phyloP scores from a whole-genome alignment of 2,797 vertebrate species.

The Xiphorhynchus erythropygius region DNA sequence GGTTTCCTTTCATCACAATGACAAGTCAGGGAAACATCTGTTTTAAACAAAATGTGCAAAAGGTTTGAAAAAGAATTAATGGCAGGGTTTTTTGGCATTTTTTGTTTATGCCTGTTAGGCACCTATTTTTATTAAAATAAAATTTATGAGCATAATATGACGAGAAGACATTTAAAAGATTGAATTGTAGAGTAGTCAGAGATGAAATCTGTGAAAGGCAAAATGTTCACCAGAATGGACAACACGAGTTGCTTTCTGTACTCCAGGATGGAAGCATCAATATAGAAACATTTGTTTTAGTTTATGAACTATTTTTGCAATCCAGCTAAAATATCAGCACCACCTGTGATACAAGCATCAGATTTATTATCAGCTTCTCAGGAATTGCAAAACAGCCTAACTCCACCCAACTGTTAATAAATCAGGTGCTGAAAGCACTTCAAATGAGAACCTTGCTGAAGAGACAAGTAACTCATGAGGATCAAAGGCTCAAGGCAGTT shows the following conservation, averaged over 20 bases:
- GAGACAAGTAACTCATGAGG: constrained; percentile 11
- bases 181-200: constrained; percentile 42
- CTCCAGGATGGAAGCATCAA: not conserved
- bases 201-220: constrained; percentile 51
- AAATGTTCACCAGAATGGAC: constrained; percentile 32
- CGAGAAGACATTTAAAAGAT: constrained; percentile 28
- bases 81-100: not conserved
- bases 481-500: constrained; percentile 19
- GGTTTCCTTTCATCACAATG: constrained; percentile 47
- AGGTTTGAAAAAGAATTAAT: constrained; percentile 35
- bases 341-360: constrained; percentile 65
- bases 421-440: constrained; percentile 66
- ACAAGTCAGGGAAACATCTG: constrained; percentile 73
- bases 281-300: constrained; percentile 60
- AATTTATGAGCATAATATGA: constrained; percentile 72
- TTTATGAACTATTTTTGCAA: constrained; percentile 35
- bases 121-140: constrained; percentile 76
- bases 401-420: constrained; percentile 64
- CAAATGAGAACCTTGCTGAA: constrained; percentile 49
- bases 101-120: constrained; percentile 68
- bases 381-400: constrained; percentile 35
- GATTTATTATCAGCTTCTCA: constrained; percentile 70
- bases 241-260: not conserved
- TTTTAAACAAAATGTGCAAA: constrained; percentile 64
- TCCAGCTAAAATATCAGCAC: constrained; percentile 48